Evolutionary conservation across 1,140 invertebrate species (phyloP).

Genomic region (Pollicipes pollicipes): DNA sequence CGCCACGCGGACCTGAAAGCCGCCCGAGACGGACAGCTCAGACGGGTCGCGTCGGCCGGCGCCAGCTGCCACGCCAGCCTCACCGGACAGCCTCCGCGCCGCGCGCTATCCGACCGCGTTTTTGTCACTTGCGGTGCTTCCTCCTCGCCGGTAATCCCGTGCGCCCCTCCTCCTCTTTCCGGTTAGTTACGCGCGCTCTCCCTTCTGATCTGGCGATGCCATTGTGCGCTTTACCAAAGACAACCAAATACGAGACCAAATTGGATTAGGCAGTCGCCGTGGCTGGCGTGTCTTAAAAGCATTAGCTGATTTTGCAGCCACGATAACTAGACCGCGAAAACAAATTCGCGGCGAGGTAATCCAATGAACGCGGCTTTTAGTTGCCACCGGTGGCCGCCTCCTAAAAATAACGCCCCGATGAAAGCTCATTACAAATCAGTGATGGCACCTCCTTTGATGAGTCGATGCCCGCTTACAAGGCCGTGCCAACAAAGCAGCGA

Average conservation of each 20-base stretch:
- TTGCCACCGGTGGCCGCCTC: not conserved
- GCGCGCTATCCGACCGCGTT: too few relatives aligned
- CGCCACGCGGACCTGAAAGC: too few relatives aligned
- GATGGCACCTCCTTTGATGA: not conserved
- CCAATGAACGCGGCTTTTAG: not conserved
- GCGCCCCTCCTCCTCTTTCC: not conserved
- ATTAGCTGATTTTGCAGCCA: not conserved
- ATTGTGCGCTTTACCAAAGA: not conserved
- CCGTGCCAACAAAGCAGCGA: too few relatives aligned
- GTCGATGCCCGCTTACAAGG: too few relatives aligned
- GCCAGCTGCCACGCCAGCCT: too few relatives aligned
- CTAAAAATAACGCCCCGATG: not conserved
- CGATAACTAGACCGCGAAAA: not conserved
- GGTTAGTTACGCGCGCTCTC: not conserved
- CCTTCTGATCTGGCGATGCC: not conserved
- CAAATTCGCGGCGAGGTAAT: not conserved
- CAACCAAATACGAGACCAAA: not conserved
- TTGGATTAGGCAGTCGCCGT: not conserved
- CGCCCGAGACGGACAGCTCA: too few relatives aligned
- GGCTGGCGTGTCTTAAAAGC: not conserved
- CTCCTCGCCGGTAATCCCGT: not conserved
- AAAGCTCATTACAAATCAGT: not conserved
- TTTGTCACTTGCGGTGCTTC: slow-evolving; percentile 1
- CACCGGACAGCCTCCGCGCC: too few relatives aligned
- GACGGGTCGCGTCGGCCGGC: too few relatives aligned